Base-by-base conservation (phyloP, 2,888 invertebrate genomes). In the Pseudococcus longispinus region DNA sequence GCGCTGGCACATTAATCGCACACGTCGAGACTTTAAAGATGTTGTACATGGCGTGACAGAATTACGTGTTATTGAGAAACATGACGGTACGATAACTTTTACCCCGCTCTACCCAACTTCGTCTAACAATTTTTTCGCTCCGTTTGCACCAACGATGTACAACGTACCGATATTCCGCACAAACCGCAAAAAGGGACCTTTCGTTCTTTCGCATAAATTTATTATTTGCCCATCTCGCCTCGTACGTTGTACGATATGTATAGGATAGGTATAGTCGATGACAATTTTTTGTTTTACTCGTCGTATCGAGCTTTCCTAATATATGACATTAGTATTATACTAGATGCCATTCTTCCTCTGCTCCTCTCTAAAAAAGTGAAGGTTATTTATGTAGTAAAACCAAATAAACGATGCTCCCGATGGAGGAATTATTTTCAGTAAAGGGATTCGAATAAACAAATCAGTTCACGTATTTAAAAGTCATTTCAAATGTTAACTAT, bases 61-160 rank as follows among this genome's bases (percentile, higher is more conserved):
- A 84, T 84, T 84, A 84, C 84, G 37, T 55, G 84, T 55, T 84
- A 37, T 84, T 80, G 77, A 80, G 77, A 80, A 80, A 80, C 77
- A 80, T 42, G 77, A 80, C 42, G 77, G 77, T 80, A 80, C 77
- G 42, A 80, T 80, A 80, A 80, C 77, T 42, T 80, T 80, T 18
- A 42, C 77, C 42, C 37, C 18, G 29, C 29, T 6, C 29, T 20
- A 4, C 6, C n/a, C 9, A 1, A 80, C 77, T 13, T 20, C 77
- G 4, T 37, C 37, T 26, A 20, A 23, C 13, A 80, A 20, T 80
- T 80, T 80, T 80, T 80, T 80, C 77, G 77, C 42, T 42, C 42
- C 42, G 77, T 20, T 70, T 42, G 37, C 37, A 37, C n/a, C 9
- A 37, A 42, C 37, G 20, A 18, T 37, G 37, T 37, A 37, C 37